These are phyloP conservation scores for Sebastes aleutianus DNA, from an alignment of 2,797 vertebrate genomes.

Conservation along the genomic window DNA sequence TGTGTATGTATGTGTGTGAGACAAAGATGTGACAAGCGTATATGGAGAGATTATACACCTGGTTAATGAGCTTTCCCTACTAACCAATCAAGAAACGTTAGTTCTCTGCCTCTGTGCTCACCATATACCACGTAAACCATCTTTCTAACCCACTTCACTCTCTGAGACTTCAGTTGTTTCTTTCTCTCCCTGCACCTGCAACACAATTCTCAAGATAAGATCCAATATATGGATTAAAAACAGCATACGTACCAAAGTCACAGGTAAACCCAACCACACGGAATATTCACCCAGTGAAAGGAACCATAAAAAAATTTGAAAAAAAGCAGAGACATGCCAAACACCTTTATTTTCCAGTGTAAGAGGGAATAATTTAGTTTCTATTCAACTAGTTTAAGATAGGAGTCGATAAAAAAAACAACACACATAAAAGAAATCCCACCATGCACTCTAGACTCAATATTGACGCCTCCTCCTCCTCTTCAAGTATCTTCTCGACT, in stretches of 20 bases:
- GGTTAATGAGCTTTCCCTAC: background rate
- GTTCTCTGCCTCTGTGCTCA: background rate
- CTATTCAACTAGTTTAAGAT: slow-evolving; percentile 17
- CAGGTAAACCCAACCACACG: background rate
- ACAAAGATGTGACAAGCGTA: background rate
- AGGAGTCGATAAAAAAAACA: slow-evolving; percentile 21
- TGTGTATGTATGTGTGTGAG: background rate
- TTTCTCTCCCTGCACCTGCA: background rate
- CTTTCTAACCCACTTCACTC: background rate
- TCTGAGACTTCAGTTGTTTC: background rate
- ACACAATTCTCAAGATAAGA: background rate
- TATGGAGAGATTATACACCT: background rate
- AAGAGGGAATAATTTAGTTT: slow-evolving; percentile 41
- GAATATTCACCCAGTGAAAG: background rate
- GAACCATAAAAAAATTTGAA: background rate
- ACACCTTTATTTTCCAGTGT: slow-evolving; percentile 62
- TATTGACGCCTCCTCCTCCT: slow-evolving; percentile 34
- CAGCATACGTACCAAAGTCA: background rate
- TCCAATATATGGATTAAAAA: background rate
- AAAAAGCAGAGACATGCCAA: slow-evolving; percentile 23
- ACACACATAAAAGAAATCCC: slow-evolving; percentile 15
- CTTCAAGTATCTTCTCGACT: slow-evolving; percentile 56
- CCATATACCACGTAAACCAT: background rate
- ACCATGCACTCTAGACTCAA: slow-evolving; percentile 34
- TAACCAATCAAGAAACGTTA: background rate